Evolutionary conservation across 2,797 vertebrate genomes (phyloP), one percentile per base, ranked within the genome.

Genomic region (Microchirus variegatus): DNA sequence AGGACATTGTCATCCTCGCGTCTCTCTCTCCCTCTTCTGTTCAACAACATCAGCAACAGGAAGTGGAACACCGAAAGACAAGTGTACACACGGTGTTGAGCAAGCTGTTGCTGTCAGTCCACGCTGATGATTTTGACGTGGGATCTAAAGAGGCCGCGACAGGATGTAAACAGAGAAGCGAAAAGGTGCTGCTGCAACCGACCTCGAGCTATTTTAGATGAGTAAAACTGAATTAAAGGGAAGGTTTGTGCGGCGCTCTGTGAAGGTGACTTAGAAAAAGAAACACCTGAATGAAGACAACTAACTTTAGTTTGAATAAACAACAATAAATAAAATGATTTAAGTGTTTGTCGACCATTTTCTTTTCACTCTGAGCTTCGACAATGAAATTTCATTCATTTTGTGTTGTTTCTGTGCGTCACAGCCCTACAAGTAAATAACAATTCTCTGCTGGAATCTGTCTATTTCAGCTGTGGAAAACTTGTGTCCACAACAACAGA

Each of bases 101-200:
- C 81, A 82, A 53, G 72, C 57, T 77, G 75, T 65, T 70, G 59
- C 56, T 84, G 83, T 85, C 85, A 78, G 70, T 73, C 69, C 35
- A 16, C 43, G 47, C 41, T 44, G 43, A 63, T 49, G 51, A 80
- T 60, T 18, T 36, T 64, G 70, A 83, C 60, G 52, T 59, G 67
- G 69, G 45, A 54, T 71, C 77, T 64, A 61, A 42, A n/a, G 13
- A 7, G 65, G 56, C 35, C 35, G 3, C 51, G 38, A 44, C 56
- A 47, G 58, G 66, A 80, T 53, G 61, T 70, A 76, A 80, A 83
- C 49, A 46, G 43, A 56, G 18, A 59, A 72, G 59, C 11, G 31
- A 55, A 11, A 22, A 2, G n/a, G n/a, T 4, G 56, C 31, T 37
- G 59, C 52, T 43, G 58, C 43, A 50, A 35, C 63, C 63, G 57